Conservation (phyloP, 2,888 invertebrate species). For the Agrochola macilenta region DNA sequence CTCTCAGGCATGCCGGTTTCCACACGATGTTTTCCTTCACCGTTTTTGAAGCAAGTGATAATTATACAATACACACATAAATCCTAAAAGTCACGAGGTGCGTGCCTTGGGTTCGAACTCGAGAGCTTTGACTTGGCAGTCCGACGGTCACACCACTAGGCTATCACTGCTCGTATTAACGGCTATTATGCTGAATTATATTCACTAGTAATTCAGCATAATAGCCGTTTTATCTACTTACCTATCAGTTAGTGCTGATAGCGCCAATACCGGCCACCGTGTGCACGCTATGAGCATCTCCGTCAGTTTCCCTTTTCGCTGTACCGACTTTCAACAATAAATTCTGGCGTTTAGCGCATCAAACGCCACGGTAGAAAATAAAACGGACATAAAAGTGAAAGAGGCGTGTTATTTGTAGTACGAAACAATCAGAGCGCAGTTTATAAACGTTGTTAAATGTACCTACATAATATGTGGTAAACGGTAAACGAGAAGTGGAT, state of each 20-base stretch:
- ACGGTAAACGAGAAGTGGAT: not conserved
- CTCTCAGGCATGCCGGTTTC: too few relatives aligned
- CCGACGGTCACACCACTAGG: too few relatives aligned
- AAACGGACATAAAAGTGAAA: conserved; percentile 75
- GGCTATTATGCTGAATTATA: too few relatives aligned
- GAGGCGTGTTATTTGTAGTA: conserved; percentile 59
- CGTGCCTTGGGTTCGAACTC: too few relatives aligned
- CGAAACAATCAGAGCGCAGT: conserved; percentile 69
- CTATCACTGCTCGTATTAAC: too few relatives aligned
- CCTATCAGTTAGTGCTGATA: not conserved
- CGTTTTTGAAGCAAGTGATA: too few relatives aligned
- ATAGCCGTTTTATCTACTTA: not conserved
- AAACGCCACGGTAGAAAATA: conserved; percentile 67
- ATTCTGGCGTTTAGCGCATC: conserved; percentile 26
- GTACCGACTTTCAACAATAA: conserved; percentile 22
- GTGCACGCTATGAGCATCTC: not conserved
- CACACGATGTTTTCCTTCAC: too few relatives aligned
- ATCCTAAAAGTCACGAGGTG: too few relatives aligned
- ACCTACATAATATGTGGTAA: conserved; percentile 19
- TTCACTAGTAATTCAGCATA: not conserved
- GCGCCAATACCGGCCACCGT: not conserved
- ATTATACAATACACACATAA: too few relatives aligned
- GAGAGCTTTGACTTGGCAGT: too few relatives aligned
- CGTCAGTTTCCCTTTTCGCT: conserved; percentile 40
- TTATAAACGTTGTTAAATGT: conserved; percentile 59